Conservation (phyloP, 2,888 invertebrate species). For the Melanostoma scalare region DNA sequence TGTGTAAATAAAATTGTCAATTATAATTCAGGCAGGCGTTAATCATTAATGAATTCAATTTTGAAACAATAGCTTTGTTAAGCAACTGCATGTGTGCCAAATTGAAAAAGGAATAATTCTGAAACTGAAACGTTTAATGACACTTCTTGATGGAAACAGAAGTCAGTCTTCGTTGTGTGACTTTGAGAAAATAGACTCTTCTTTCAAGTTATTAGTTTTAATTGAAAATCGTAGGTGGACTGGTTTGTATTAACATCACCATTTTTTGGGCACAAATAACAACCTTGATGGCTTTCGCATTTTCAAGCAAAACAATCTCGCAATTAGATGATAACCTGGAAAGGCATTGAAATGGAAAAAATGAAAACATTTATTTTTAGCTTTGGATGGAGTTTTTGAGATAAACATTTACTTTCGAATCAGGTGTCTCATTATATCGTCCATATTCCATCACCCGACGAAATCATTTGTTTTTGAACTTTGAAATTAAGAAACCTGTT, state of each 20-base stretch:
- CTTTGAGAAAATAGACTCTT: too few relatives aligned
- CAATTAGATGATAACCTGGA: conserved; percentile 22
- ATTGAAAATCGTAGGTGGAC: too few relatives aligned
- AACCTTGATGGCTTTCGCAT: background rate
- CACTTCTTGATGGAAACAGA: too few relatives aligned
- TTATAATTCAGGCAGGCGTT: background rate
- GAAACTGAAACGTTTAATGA: too few relatives aligned
- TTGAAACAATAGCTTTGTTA: too few relatives aligned
- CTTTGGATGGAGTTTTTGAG: conserved; percentile 12
- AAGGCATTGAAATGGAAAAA: conserved; percentile 8
- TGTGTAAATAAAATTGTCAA: conserved; percentile 4
- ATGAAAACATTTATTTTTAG: background rate
- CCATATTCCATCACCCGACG: conserved; percentile 1
- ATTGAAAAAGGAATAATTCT: too few relatives aligned
- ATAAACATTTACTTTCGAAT: background rate
- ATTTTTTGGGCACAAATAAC: too few relatives aligned
- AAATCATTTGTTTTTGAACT: conserved; percentile 44
- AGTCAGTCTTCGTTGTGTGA: too few relatives aligned
- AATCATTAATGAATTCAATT: too few relatives aligned
- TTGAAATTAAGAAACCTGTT: conserved; percentile 24
- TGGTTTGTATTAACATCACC: too few relatives aligned
- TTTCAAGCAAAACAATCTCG: conserved; percentile 3
- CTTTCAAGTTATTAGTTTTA: too few relatives aligned
- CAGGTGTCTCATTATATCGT: background rate
- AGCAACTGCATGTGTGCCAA: too few relatives aligned